Conservation (phyloP, 2,888 invertebrate genomes). For the Watsonalla cultraria region DNA sequence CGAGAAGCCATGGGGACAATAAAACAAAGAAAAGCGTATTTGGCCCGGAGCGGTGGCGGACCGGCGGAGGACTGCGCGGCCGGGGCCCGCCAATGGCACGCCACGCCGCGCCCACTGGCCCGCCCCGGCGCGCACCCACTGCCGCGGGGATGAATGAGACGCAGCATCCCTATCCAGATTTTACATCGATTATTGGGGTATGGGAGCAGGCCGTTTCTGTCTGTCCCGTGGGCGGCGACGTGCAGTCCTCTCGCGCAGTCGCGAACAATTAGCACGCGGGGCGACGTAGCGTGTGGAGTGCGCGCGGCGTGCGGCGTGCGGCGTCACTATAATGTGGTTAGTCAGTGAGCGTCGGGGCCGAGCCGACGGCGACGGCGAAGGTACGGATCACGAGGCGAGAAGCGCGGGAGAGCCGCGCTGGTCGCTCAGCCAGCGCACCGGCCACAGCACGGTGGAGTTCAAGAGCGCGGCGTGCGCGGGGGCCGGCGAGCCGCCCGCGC, state of each 20-base stretch:
- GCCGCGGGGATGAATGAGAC: conserved; percentile 57
- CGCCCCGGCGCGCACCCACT: conserved; percentile 33
- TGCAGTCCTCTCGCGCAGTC: conserved; percentile 68
- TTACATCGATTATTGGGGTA: conserved; percentile 72
- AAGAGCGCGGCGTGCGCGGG: conserved; percentile 85
- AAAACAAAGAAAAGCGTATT: conserved; percentile 75
- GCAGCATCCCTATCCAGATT: conserved; percentile 66
- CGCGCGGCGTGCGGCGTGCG: conserved; percentile 51
- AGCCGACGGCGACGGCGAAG: conserved; percentile 75
- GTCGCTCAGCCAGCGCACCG: conserved; percentile 68
- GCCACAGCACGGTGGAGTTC: conserved; percentile 91
- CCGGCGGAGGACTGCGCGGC: conserved; percentile 23
- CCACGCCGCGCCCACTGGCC: conserved; percentile 36
- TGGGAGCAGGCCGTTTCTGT: conserved; percentile 62
- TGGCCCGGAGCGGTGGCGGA: conserved; percentile 57
- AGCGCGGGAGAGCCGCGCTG: conserved; percentile 68
- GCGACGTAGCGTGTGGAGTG: conserved; percentile 59
- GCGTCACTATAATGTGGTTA: conserved; percentile 81
- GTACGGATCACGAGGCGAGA: conserved; percentile 60
- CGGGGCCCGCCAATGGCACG: conserved; percentile 19
- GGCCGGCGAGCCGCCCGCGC: conserved; percentile 74
- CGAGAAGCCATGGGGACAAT: conserved; percentile 76
- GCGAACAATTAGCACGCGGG: conserved; percentile 74
- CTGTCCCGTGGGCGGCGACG: conserved; percentile 64
- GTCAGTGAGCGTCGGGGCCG: conserved; percentile 81